Conservation (phyloP, 2,888 invertebrate species). For the Idaea straminata region DNA sequence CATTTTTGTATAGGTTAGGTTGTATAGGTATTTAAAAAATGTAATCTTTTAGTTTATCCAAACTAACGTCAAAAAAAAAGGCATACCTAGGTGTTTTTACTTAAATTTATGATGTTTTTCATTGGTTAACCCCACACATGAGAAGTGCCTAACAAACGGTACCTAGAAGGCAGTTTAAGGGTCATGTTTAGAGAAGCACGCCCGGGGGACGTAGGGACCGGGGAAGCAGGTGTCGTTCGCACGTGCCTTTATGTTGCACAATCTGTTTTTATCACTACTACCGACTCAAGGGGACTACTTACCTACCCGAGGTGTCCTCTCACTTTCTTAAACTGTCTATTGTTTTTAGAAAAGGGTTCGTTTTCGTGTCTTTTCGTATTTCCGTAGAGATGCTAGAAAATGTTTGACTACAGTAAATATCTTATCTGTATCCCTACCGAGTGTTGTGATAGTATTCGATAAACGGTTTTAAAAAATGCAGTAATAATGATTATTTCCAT, state of each 20-base stretch:
- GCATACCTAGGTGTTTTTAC: too few species aligned
- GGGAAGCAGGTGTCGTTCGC: conserved; percentile 42
- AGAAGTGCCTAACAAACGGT: conserved; percentile 25
- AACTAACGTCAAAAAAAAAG: too few species aligned
- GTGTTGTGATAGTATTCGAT: too few species aligned
- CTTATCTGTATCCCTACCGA: too few species aligned
- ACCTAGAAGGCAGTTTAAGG: conserved; percentile 25
- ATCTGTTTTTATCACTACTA: conserved; percentile 48
- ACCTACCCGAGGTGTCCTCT: not conserved
- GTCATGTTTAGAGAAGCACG: conserved; percentile 23
- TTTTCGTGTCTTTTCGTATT: not conserved
- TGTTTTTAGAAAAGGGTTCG: not conserved
- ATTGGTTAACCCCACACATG: not conserved
- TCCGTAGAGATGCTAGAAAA: not conserved
- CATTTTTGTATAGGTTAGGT: too few species aligned
- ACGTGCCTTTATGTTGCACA: conserved; percentile 37
- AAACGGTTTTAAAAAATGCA: too few species aligned
- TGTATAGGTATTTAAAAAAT: too few species aligned
- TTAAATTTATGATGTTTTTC: too few species aligned
- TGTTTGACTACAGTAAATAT: too few species aligned
- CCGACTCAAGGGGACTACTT: conserved; percentile 7
- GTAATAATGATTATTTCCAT: too few species aligned
- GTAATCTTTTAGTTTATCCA: too few species aligned
- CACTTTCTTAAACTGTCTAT: conserved; percentile 1
- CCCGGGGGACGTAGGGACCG: conserved; percentile 13